Evolutionary conservation across 2,888 invertebrate genomes (phyloP).

Genomic region (Bugulina stolonifera): DNA sequence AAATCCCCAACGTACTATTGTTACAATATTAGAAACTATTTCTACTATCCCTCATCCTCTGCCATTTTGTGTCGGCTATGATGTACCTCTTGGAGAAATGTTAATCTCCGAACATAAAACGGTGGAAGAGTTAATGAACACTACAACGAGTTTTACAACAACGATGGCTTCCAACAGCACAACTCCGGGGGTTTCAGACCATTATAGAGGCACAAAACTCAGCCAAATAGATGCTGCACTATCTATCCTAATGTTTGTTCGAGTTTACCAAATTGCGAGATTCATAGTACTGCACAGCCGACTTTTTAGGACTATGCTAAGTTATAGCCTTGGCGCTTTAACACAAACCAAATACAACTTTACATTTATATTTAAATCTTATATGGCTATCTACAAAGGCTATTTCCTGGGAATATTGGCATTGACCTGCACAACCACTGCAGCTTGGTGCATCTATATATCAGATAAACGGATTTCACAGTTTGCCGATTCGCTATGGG

Average conservation of each 20-base stretch:
- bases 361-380: conserved; percentile 19
- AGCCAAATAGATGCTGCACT: conserved; percentile 4
- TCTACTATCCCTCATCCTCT: conserved; percentile 4
- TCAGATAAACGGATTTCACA: background rate
- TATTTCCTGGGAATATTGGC: conserved; percentile 10
- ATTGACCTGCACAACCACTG: background rate
- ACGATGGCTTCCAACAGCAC: background rate
- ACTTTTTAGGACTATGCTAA: conserved; percentile 25
- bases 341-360: conserved; percentile 24
- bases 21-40: background rate
- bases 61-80: background rate
- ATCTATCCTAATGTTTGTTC: background rate
- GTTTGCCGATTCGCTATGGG: background rate
- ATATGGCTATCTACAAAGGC: conserved; percentile 25
- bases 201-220: background rate
- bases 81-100: background rate
- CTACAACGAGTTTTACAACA: background rate
- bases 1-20: background rate
- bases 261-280: conserved; percentile 17
- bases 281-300: conserved; percentile 18
- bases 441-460: conserved; percentile 22
- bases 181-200: background rate
- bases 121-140: background rate
- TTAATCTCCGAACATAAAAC: background rate
- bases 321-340: conserved; percentile 23